These are phyloP conservation scores for Episyrphus balteatus DNA, from an alignment of 1,140 invertebrate species.

Conservation along the genomic window DNA sequence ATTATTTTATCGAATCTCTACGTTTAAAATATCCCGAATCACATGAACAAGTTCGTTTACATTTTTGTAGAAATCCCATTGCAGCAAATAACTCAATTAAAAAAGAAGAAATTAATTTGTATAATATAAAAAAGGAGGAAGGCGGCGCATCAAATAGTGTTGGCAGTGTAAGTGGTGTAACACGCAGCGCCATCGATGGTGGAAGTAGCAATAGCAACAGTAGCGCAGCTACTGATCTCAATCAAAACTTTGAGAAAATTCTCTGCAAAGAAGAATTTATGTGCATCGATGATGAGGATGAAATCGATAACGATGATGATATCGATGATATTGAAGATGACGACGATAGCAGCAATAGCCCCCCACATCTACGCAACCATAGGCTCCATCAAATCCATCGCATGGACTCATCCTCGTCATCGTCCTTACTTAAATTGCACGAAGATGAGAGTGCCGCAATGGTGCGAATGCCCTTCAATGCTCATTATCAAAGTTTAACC, in stretches of 20 bases:
- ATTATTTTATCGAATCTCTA: constrained; percentile 28
- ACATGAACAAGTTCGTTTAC: constrained; percentile 32
- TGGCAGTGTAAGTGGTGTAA: neutral
- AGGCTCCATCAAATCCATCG: no score
- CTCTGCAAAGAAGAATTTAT: constrained; percentile 33
- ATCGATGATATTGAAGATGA: constrained; percentile 11
- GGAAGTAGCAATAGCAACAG: no score
- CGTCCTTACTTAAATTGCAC: no score
- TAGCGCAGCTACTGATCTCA: constrained; percentile 27
- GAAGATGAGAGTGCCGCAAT: no score
- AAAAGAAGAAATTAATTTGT: no score
- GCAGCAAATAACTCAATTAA: neutral
- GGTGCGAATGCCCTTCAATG: no score
- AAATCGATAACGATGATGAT: constrained; percentile 4
- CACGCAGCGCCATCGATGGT: neutral
- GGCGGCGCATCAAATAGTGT: neutral
- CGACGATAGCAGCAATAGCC: constrained; percentile 7
- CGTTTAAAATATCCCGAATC: constrained; percentile 33
- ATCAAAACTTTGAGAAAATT: constrained; percentile 36
- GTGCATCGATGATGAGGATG: constrained; percentile 31
- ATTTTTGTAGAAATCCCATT: constrained; percentile 22
- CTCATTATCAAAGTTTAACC: no score
- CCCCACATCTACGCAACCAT: no score
- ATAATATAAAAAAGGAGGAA: neutral
- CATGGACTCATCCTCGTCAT: no score